Conservation (phyloP, 2,888 invertebrate genomes). For the Fragum sueziense region DNA sequence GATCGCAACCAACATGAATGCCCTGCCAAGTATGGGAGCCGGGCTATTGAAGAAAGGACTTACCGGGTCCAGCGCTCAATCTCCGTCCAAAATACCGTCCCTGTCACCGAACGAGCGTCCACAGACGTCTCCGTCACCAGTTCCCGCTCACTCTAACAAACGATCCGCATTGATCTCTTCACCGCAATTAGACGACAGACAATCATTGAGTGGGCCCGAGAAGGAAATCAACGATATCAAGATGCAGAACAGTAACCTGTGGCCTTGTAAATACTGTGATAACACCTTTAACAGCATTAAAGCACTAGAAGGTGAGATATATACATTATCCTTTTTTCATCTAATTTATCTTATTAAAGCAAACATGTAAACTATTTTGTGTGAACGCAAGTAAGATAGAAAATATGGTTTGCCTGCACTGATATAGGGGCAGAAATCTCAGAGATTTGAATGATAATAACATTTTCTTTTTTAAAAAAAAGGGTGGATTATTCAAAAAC, state of each 20-base stretch:
- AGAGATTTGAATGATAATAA: no score
- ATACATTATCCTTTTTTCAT: no score
- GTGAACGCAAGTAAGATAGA: no score
- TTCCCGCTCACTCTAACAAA: slow-evolving; percentile 28
- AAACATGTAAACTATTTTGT: no score
- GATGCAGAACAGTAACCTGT: slow-evolving; percentile 86
- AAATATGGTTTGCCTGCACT: no score
- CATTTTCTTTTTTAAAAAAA: no score
- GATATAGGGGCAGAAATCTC: no score
- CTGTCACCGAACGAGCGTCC: slow-evolving; percentile 6
- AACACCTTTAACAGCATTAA: slow-evolving; percentile 94
- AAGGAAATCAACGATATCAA: slow-evolving; percentile 54
- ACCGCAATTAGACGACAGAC: slow-evolving; percentile 33
- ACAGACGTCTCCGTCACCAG: slow-evolving; percentile 24
- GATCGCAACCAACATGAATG: slow-evolving; percentile 62
- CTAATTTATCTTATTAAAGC: no score
- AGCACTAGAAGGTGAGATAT: slow-evolving; percentile 94
- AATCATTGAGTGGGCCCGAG: slow-evolving; percentile 31
- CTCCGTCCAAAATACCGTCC: slow-evolving; percentile 37
- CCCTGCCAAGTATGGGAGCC: slow-evolving; percentile 60
- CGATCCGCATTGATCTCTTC: not conserved
- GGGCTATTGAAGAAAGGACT: slow-evolving; percentile 49
- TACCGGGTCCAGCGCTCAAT: slow-evolving; percentile 20
- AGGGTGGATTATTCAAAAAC: no score
- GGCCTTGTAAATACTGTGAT: slow-evolving; percentile 94